Evolutionary conservation across 2,888 invertebrate genomes (phyloP), one percentile per base, ranked within the genome.

Genomic region (Agrochola circellaris): DNA sequence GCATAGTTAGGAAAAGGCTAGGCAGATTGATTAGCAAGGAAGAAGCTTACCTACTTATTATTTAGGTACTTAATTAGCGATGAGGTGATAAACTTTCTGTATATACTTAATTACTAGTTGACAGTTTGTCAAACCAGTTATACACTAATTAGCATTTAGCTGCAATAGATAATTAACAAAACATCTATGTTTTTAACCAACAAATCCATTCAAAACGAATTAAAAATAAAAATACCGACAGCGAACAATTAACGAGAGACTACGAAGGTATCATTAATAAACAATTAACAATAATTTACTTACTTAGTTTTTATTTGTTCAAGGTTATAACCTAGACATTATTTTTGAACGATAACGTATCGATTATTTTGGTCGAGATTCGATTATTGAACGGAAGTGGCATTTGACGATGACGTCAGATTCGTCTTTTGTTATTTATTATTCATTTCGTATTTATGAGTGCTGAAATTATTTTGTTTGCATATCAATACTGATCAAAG

Each of bases 311-410:
- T 73, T 73, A 82, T 78, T 85, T n/a, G 80, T 86, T 80, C 88
- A 87, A 87, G 72, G 72, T 71, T 61, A 4, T 23, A 67, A 75
- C 84, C 85, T 72, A 84, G 84, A 84, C 78, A 70, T 64, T 60
- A 45, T 83, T 86, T 71, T 56, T 26, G 42, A 34, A 62, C 26
- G 77, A 84, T 77, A 84, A 54, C 20, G 5, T 48, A 60, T 26
- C 42, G 20, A 51, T 64, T 6, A 67, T 62, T 74, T 60, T 54
- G 45, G 26, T 54, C n/a, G 20, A 34, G 9, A 61, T 4, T n/a
- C 23, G 13, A 65, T 58, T 68, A 60, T 34, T 58, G 7, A 20
- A 2, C 71, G 83, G 84, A 84, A 84, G 71, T 68, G 56, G 30
- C 60, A 1, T 64, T 79, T 58, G 56, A 48, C 1, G 23, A 58